Percentiles rank a stretch among this genome's conserved stretches.
Conservation (phyloP, 64 coral and sea anemone species). For the Pocillopora damicornis region DNA sequence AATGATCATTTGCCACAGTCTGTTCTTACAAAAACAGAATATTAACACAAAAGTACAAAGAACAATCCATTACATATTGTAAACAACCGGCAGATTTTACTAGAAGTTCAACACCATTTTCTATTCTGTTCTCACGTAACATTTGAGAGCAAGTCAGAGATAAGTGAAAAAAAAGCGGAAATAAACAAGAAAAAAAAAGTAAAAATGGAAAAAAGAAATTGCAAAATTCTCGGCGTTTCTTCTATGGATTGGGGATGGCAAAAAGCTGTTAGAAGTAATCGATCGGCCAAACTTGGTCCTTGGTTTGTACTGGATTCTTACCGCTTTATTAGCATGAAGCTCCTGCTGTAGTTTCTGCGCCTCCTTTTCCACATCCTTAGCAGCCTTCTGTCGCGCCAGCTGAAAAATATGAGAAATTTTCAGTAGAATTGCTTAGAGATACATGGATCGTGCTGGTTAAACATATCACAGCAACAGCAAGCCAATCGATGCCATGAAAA, state of each 20-base stretch:
- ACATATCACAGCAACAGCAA: too few species aligned
- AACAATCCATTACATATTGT: neutral
- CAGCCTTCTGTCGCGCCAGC: constrained; percentile 71
- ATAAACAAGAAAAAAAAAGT: too few species aligned
- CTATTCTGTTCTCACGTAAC: neutral
- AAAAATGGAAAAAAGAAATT: too few species aligned
- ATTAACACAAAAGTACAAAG: constrained; percentile 20
- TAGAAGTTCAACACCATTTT: neutral
- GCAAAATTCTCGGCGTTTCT: too few species aligned
- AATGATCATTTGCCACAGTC: neutral
- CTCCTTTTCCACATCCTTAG: constrained; percentile 69
- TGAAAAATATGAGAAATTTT: neutral
- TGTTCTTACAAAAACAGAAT: constrained; percentile 7
- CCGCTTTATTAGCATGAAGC: constrained; percentile 47
- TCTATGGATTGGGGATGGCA: too few species aligned
- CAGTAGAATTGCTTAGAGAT: neutral
- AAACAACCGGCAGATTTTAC: neutral
- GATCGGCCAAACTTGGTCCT: neutral
- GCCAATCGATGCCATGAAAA: too few species aligned
- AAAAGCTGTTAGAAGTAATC: too few species aligned
- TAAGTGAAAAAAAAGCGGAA: too few species aligned
- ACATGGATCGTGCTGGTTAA: too few species aligned
- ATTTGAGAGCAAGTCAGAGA: too few species aligned
- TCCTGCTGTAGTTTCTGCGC: constrained; percentile 64
- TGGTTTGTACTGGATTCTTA: constrained; percentile 2